Percentiles rank a stretch among this genome's conserved stretches.
phyloP scores from a whole-genome alignment of 2,797 vertebrate genomes.

The Myotis planiceps region DNA sequence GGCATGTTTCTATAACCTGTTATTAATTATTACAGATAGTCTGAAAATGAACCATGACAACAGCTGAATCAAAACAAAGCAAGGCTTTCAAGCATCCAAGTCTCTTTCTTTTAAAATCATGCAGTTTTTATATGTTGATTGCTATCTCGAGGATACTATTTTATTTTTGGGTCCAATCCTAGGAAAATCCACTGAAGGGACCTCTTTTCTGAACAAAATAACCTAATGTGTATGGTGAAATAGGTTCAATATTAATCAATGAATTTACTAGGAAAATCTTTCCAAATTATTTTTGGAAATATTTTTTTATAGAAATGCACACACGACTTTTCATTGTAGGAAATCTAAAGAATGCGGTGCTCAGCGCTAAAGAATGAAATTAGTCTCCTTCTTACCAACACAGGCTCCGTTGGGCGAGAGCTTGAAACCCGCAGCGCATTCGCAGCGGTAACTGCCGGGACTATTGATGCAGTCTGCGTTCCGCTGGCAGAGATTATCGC shows the following conservation, averaged over 20 bases:
- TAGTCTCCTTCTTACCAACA: conserved; percentile 85
- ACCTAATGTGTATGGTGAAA: neutral
- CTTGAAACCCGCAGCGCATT: conserved; percentile 90
- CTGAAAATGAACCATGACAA: conserved; percentile 68
- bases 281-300: neutral
- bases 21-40: conserved; percentile 76
- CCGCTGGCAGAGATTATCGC: conserved; percentile 90
- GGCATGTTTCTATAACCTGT: conserved; percentile 73
- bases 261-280: neutral
- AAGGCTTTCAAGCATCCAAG: conserved; percentile 41
- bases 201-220: neutral
- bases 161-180: conserved; percentile 1
- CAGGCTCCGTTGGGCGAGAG: conserved; percentile 90
- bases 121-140: neutral
- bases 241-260: neutral
- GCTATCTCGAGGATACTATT: conserved; percentile 10
- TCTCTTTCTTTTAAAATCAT: conserved; percentile 25
- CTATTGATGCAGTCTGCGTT: conserved; percentile 93
- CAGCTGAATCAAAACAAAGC: conserved; percentile 70
- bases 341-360: neutral
- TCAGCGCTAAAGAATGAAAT: neutral
- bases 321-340: neutral
- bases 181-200: neutral
- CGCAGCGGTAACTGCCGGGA: conserved; percentile 91
- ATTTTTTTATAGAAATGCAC: neutral